phyloP scores from a whole-genome alignment of 2,113 vertebrate genomes.

The Empidonax traillii region DNA sequence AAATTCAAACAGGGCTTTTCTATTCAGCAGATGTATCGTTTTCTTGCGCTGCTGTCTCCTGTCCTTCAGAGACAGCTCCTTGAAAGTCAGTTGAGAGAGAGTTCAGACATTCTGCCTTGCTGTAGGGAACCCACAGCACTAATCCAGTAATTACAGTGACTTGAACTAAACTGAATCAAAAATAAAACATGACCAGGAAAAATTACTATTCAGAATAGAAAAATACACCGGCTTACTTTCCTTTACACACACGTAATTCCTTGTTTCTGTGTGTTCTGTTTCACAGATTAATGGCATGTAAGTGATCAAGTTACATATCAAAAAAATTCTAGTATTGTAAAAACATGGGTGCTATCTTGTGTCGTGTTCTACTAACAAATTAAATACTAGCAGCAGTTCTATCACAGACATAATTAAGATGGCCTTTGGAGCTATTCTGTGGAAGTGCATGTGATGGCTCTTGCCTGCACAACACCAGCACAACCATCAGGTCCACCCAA shows the following conservation, averaged over 20 bases:
- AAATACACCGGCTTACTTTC: neutral
- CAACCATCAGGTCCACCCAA: neutral
- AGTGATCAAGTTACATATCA: neutral
- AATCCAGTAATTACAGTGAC: neutral
- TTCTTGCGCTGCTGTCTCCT: neutral
- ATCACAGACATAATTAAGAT: neutral
- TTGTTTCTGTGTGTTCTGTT: neutral
- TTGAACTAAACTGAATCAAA: neutral
- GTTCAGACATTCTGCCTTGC: neutral
- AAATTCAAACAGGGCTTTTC: neutral
- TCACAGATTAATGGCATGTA: neutral
- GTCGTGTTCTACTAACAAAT: neutral
- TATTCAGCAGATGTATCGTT: neutral
- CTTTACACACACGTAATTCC: neutral
- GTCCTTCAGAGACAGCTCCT: neutral
- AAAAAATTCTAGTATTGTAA: neutral
- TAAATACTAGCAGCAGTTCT: neutral
- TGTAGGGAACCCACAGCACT: accelerated
- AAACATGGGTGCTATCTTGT: neutral
- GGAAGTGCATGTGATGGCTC: neutral
- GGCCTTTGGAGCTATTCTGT: neutral
- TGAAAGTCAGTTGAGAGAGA: neutral
- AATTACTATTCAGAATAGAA: neutral
- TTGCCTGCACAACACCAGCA: neutral
- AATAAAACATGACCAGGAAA: neutral